phyloP scores from a whole-genome alignment of 2,113 vertebrate species.

The Hassar affinis region DNA sequence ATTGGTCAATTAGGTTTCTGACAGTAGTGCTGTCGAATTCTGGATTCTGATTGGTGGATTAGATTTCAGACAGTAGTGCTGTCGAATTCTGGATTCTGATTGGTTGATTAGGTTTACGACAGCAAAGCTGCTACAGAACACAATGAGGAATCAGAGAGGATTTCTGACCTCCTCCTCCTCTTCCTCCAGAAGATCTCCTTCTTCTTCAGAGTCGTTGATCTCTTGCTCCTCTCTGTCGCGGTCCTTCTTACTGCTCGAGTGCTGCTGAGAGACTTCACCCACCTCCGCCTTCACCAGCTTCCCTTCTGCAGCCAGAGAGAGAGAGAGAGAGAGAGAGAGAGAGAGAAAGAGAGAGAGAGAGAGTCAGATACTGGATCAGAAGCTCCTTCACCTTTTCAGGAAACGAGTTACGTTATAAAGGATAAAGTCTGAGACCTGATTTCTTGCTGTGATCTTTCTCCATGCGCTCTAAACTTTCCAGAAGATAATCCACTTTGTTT shows the following conservation, averaged over 20 bases:
- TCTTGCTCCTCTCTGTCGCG: constrained; percentile 70
- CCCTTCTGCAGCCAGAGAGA: constrained; percentile 59
- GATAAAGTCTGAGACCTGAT: constrained; percentile 60
- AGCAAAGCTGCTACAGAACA: too few relatives aligned
- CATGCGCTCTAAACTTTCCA: constrained; percentile 84
- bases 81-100: too few relatives aligned
- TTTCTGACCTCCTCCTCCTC: constrained; percentile 64
- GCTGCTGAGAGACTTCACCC: constrained; percentile 62
- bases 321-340: neutral
- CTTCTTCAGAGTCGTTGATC: constrained; percentile 81
- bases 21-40: neutral
- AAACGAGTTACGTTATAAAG: too few relatives aligned
- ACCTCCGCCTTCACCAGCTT: constrained; percentile 76
- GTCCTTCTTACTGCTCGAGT: constrained; percentile 74
- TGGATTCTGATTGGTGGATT: too few relatives aligned
- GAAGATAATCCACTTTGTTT: constrained; percentile 85
- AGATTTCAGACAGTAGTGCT: too few relatives aligned
- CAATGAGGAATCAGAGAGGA: too few relatives aligned
- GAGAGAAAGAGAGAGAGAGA: too few relatives aligned
- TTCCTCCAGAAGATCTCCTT: constrained; percentile 81
- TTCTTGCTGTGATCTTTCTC: constrained; percentile 84
- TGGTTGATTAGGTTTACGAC: too few relatives aligned
- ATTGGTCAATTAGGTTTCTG: neutral
- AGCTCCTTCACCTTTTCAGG: too few relatives aligned
- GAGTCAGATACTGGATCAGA: too few relatives aligned